Conservation (phyloP, 1,140 invertebrate species). For the Drosophila gunungcola region DNA sequence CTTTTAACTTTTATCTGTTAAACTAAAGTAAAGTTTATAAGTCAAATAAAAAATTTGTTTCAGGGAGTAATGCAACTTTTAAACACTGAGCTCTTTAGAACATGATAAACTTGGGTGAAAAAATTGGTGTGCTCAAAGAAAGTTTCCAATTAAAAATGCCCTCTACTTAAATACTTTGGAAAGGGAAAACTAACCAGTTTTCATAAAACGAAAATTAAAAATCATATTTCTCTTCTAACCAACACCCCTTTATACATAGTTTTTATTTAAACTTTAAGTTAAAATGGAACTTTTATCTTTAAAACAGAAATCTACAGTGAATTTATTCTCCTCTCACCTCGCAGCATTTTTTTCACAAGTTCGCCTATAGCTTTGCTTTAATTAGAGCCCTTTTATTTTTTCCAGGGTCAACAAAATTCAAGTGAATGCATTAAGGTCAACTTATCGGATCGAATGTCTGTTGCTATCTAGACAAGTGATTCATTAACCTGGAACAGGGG, state of each 20-base stretch:
- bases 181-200: neutral
- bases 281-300: neutral
- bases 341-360: slow-evolving; percentile 6
- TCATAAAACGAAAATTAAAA: neutral
- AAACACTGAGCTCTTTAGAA: no score
- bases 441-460: slow-evolving; percentile 41
- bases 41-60: no score
- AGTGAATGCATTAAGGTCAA: slow-evolving; percentile 41
- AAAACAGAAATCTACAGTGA: neutral
- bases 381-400: slow-evolving; percentile 12
- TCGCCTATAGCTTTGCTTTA: slow-evolving; percentile 1
- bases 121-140: no score
- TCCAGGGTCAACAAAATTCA: neutral
- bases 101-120: no score
- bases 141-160: no score
- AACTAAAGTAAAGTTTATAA: no score
- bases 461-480: slow-evolving; percentile 38
- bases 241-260: neutral
- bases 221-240: no score
- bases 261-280: no score
- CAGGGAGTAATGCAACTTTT: no score
- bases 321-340: neutral
- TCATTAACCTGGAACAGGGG: slow-evolving; percentile 20
- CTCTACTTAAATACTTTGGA: neutral
- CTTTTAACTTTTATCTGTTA: no score